phyloP scores from a whole-genome alignment of 2,888 invertebrate species.

The Carcina quercana region DNA sequence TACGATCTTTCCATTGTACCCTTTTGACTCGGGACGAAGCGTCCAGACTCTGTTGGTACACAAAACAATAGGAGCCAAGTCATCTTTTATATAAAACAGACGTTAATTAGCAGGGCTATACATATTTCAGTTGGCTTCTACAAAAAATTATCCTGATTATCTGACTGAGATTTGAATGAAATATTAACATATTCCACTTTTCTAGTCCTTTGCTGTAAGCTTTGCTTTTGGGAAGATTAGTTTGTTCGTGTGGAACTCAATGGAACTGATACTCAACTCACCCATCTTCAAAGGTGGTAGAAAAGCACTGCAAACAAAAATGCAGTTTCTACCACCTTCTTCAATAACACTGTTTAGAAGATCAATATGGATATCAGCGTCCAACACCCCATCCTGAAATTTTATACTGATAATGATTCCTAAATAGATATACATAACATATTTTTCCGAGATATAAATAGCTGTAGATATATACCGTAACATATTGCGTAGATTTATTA shows the following conservation, averaged over 20 bases:
- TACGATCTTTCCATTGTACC: slow-evolving; percentile 71
- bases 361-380: slow-evolving; percentile 77
- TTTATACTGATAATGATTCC: background rate
- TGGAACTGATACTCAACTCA: slow-evolving; percentile 32
- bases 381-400: slow-evolving; percentile 79
- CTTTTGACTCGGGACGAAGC: slow-evolving; percentile 66
- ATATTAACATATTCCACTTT: no score
- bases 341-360: slow-evolving; percentile 76
- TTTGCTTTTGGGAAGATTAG: no score
- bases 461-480: slow-evolving; percentile 55
- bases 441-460: background rate
- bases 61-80: no score
- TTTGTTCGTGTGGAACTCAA: no score
- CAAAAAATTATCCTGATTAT: no score
- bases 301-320: slow-evolving; percentile 80
- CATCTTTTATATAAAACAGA: no score
- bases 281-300: slow-evolving; percentile 79
- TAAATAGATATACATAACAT: background rate
- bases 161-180: no score
- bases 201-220: no score
- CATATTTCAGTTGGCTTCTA: no score
- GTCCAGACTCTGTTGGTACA: slow-evolving; percentile 79
- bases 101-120: no score
- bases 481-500: slow-evolving; percentile 65
- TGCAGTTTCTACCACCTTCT: slow-evolving; percentile 75